Evolutionary conservation across 2,888 invertebrate species (phyloP).

Genomic region (Sipunculus nudus): DNA sequence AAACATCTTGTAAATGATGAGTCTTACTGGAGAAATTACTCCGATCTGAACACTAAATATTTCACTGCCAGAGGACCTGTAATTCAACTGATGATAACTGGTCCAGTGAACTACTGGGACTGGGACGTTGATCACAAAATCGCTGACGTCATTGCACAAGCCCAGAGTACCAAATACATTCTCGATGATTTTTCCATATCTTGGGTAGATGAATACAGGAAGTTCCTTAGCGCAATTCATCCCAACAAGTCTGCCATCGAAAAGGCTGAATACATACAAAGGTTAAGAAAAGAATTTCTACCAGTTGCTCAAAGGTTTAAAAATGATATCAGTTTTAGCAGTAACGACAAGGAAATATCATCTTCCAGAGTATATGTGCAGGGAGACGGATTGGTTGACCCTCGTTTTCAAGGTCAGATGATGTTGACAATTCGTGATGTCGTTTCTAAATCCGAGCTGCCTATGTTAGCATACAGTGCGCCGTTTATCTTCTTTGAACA

Average conservation of each 20-base stretch:
- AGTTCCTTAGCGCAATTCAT: neutral
- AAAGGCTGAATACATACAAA: neutral
- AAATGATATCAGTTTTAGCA: neutral
- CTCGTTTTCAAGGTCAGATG: neutral
- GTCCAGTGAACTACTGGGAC: neutral
- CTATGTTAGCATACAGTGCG: constrained; percentile 7
- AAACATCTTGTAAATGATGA: neutral
- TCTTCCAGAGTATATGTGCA: neutral
- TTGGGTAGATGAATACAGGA: neutral
- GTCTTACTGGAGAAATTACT: neutral
- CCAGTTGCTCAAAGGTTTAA: neutral
- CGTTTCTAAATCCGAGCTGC: neutral
- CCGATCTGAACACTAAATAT: neutral
- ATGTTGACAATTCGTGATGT: neutral
- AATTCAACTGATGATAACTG: neutral
- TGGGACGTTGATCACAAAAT: neutral
- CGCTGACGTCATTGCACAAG: neutral
- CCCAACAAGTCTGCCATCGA: neutral
- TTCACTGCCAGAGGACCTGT: neutral
- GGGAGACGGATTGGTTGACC: neutral
- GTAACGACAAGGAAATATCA: neutral
- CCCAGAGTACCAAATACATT: neutral
- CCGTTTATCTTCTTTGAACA: constrained; percentile 24
- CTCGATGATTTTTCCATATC: neutral
- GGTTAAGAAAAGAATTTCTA: neutral